phyloP scores from a whole-genome alignment of 2,113 vertebrate genomes.

The Apus apus region DNA sequence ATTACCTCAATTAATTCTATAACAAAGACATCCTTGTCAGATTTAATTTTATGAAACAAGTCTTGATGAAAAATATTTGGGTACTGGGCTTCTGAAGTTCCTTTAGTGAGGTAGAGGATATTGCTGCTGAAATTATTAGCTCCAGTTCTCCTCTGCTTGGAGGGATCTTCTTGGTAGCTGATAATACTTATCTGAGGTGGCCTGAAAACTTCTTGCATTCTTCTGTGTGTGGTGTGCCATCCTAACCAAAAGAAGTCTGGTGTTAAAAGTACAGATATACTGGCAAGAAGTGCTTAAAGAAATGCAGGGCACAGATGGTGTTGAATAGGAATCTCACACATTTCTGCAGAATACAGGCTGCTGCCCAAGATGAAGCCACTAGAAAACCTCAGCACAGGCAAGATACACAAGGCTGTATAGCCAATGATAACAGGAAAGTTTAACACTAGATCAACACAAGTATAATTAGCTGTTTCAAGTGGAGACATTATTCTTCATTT shows the following conservation, averaged over 20 bases:
- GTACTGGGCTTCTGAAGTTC: neutral
- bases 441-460: constrained; percentile 46
- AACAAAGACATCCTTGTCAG: neutral
- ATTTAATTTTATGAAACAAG: neutral
- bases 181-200: neutral
- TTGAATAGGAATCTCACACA: neutral
- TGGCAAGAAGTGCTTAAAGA: neutral
- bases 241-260: neutral
- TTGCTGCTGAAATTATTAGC: neutral
- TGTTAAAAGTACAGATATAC: neutral
- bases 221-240: neutral
- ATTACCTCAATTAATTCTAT: neutral
- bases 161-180: neutral
- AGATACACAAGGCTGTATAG: neutral
- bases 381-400: constrained; percentile 9
- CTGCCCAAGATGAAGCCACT: constrained; percentile 6
- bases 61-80: neutral
- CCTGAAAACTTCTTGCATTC: neutral
- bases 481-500: constrained; percentile 61
- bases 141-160: neutral
- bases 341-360: neutral
- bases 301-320: neutral
- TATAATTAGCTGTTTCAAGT: constrained; percentile 53
- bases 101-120: neutral
- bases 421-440: constrained; percentile 60